These are phyloP conservation scores for Poeciliopsis paucimaculata DNA, from an alignment of 2,797 vertebrate species.

Conservation along the genomic window DNA sequence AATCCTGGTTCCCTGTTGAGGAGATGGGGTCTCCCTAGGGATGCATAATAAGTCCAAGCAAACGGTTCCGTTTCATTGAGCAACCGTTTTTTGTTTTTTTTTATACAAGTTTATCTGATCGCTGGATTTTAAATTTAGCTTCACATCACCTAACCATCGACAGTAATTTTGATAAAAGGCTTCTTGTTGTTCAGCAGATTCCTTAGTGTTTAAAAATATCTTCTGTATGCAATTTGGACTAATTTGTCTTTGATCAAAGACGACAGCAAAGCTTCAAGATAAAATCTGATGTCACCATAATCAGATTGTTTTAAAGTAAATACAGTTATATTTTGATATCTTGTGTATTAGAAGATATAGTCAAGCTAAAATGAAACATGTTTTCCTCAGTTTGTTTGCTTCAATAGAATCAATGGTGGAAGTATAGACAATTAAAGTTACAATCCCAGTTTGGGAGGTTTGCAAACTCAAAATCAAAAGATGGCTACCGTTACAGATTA, in stretches of 20 bases:
- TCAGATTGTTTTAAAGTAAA: neutral
- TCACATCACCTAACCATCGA: neutral
- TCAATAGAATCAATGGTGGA: neutral
- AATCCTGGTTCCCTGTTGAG: slow-evolving; percentile 16
- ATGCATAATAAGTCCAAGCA: slow-evolving; percentile 20
- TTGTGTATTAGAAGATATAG: neutral
- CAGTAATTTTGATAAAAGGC: slow-evolving; percentile 12
- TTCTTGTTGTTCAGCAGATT: slow-evolving; percentile 2
- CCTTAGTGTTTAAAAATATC: neutral
- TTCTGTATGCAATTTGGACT: slow-evolving; percentile 3
- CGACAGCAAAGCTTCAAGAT: neutral
- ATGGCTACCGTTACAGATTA: neutral
- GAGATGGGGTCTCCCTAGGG: slow-evolving; percentile 20
- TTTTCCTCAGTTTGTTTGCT: neutral
- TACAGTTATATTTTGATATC: too few species aligned
- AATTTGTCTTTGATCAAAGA: neutral
- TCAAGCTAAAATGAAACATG: neutral
- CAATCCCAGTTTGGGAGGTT: neutral
- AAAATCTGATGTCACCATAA: neutral
- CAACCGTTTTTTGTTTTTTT: neutral
- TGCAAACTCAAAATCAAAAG: neutral
- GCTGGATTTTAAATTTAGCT: neutral
- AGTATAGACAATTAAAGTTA: neutral
- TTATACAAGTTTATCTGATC: neutral
- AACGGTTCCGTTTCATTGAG: slow-evolving; percentile 4